Evolutionary conservation across 2,797 vertebrate species (phyloP), one percentile per base, ranked within the genome.

Genomic region (Xenopus petersii): DNA sequence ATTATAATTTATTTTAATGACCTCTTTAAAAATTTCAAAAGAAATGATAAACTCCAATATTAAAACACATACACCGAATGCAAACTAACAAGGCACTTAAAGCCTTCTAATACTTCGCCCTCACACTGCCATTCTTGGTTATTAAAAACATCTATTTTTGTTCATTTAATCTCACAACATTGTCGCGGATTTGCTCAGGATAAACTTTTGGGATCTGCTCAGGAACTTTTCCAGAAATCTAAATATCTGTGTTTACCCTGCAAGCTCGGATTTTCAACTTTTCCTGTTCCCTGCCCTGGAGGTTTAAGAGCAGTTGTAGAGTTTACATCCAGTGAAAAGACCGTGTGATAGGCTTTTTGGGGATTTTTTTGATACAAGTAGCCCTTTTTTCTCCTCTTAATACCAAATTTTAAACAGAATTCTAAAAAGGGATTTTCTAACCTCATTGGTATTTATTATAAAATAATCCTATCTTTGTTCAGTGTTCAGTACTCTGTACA

Each of bases 221-320:
- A 60, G 21, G 10, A 60, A 60, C 24, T 60, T 60, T 60, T 60
- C 21, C 9, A 26, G 12, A 60, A 60, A 60, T 60, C 17, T 15
- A 60, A 60, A 60, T 60, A 26, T 60, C 17, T 24, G 58, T 26
- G 21, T 60, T 60, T 60, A 26, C 24, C 58, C 10, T 26, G 21
- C 64, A 30, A 30, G 47, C 16, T 26, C 48, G 26, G 58, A 51
- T 33, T 59, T 68, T 69, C 61, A 64, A 21, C 47, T 65, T 75
- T 75, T 75, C 74, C 71, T 66, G 54, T 56, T 56, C 15, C 63
- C 30, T 51, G 67, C 74, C 54, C 67, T 70, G 51, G 74, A 70
- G 67, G 64, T 36, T 75, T 70, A 6, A 17, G n/a, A 58, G 55
- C 56, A 75, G 67, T 58, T 75, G 15, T 26, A 65, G 51, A 33